A percentile compares a stretch with the other conserved stretches of the same genome.
Evolutionary conservation across 2,797 vertebrate genomes (phyloP).

Genomic region (Acropternis orthonyx): DNA sequence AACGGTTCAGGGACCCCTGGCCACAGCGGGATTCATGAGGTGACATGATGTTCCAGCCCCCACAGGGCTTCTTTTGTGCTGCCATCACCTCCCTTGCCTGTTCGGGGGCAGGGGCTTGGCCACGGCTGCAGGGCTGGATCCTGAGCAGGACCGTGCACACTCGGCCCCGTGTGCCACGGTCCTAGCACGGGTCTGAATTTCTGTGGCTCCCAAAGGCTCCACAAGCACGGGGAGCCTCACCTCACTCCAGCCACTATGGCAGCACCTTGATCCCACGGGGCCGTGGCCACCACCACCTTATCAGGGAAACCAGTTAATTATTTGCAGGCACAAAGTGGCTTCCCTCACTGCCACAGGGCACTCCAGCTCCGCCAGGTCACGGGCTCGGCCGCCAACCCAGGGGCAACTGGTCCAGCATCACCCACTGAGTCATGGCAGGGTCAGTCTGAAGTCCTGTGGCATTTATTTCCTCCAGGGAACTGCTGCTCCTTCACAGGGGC

Average conservation of each 20-base stretch:
- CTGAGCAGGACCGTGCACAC: neutral
- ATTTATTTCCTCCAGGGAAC: neutral
- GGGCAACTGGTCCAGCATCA: neutral
- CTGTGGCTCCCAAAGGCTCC: neutral
- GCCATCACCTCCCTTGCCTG: neutral
- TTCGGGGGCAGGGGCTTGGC: neutral
- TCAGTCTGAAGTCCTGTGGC: rapidly evolving
- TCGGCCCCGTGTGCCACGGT: neutral
- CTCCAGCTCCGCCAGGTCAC: neutral
- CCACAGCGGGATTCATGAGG: rapidly evolving
- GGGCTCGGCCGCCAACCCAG: neutral
- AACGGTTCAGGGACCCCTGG: neutral
- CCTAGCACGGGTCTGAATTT: neutral
- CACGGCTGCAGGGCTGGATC: neutral
- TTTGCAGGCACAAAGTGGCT: neutral
- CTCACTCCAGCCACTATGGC: rapidly evolving
- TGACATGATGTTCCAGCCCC: neutral
- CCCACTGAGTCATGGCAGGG: rapidly evolving
- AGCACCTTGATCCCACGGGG: neutral
- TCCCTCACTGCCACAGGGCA: rapidly evolving
- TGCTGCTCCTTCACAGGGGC: neutral
- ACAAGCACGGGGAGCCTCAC: neutral
- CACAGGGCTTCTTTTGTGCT: neutral
- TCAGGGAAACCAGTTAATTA: conserved; percentile 20
- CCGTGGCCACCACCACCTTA: neutral